phyloP scores from a whole-genome alignment of 2,888 invertebrate genomes.

The Dugesia japonica region DNA sequence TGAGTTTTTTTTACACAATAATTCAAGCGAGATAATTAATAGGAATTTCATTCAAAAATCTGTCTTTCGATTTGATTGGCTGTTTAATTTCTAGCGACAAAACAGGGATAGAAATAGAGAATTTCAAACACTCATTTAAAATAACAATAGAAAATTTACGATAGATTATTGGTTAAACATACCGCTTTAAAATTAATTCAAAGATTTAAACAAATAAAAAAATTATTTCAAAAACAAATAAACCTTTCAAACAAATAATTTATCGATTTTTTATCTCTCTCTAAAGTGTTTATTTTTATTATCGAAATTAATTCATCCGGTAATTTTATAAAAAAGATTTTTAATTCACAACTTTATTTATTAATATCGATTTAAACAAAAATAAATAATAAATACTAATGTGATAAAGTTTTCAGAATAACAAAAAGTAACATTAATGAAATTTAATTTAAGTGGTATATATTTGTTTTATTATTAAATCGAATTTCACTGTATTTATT shows the following conservation, averaged over 20 bases:
- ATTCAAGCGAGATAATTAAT: constrained; percentile 4
- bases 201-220: background rate
- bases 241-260: background rate
- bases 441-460: background rate
- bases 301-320: too few species aligned
- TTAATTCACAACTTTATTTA: background rate
- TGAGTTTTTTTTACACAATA: background rate
- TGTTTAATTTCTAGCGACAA: background rate
- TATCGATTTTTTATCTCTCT: background rate
- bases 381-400: background rate
- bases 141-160: background rate
- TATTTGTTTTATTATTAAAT: background rate
- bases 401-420: background rate
- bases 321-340: background rate
- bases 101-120: background rate
- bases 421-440: too few species aligned
- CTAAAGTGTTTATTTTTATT: too few species aligned
- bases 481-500: too few species aligned
- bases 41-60: background rate
- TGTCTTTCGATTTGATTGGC: background rate
- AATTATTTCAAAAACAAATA: background rate
- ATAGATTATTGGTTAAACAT: background rate
- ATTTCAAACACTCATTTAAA: background rate
- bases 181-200: background rate
- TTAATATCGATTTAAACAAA: background rate